phyloP scores from a whole-genome alignment of 2,888 invertebrate species.

The Noctuana brunneofusca region DNA sequence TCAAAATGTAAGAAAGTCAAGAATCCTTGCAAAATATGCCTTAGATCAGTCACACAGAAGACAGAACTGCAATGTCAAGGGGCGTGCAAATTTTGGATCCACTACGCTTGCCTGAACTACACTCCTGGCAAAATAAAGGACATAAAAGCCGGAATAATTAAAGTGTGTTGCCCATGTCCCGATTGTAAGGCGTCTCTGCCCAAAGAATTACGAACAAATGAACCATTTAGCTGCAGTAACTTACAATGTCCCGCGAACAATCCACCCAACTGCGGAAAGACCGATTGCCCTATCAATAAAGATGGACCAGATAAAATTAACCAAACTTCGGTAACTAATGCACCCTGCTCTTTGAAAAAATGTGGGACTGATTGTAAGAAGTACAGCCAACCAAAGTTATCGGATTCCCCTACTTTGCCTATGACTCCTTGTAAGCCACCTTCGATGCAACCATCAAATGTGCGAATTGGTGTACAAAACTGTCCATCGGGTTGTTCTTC shows the following conservation, averaged over 20 bases:
- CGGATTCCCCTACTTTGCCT: not conserved
- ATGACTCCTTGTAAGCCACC: not conserved
- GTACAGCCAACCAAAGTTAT: not conserved
- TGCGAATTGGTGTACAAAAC: not conserved
- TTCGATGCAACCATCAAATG: no score
- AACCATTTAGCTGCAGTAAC: constrained; percentile 57
- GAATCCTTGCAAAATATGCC: constrained; percentile 70
- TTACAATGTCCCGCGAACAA: constrained; percentile 57
- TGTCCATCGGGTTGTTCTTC: not conserved
- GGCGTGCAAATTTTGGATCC: constrained; percentile 65
- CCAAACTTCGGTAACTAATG: constrained; percentile 35
- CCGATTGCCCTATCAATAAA: constrained; percentile 47
- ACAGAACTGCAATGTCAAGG: constrained; percentile 53
- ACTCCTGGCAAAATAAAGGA: constrained; percentile 69
- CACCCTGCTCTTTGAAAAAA: constrained; percentile 44
- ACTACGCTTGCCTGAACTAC: constrained; percentile 65
- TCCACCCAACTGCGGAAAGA: constrained; percentile 48
- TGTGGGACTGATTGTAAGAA: constrained; percentile 43
- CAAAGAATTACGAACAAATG: constrained; percentile 56
- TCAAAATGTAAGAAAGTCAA: constrained; percentile 57
- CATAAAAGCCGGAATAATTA: constrained; percentile 62
- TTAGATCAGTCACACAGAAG: constrained; percentile 49
- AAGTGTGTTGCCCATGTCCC: constrained; percentile 70
- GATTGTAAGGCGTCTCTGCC: constrained; percentile 58
- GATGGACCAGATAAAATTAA: constrained; percentile 38